Conservation (phyloP, 1,140 invertebrate species). For the Conus ventricosus region DNA sequence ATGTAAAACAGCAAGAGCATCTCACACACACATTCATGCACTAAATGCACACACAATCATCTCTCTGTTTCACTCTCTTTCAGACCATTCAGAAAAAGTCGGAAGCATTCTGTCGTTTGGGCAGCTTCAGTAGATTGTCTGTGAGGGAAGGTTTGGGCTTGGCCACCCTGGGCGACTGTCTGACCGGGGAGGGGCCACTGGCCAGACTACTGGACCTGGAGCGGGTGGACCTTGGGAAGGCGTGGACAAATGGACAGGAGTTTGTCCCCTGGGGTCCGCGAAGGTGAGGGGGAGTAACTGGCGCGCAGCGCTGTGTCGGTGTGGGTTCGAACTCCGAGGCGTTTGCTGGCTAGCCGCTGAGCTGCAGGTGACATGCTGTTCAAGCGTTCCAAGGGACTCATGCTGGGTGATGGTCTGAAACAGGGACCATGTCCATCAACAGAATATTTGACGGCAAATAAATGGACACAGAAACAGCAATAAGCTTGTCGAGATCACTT, state of each 20-base stretch:
- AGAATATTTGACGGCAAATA: neutral
- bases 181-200: constrained; percentile 72
- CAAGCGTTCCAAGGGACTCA: constrained; percentile 80
- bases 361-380: constrained; percentile 96
- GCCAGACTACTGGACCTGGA: constrained; percentile 41
- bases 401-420: constrained; percentile 61
- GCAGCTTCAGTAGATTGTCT: constrained; percentile 86
- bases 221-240: constrained; percentile 49
- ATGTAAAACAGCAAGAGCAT: too few relatives aligned
- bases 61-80: neutral
- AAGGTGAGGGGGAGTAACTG: constrained; percentile 77
- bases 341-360: constrained; percentile 84
- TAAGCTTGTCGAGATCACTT: too few relatives aligned
- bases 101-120: constrained; percentile 67
- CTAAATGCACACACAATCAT: neutral
- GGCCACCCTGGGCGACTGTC: constrained; percentile 69
- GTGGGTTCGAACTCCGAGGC: constrained; percentile 70
- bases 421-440: neutral
- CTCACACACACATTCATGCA: neutral
- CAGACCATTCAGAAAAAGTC: constrained; percentile 63
- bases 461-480: too few relatives aligned
- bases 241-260: constrained; percentile 61
- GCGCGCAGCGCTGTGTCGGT: constrained; percentile 77
- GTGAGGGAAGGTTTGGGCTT: constrained; percentile 78
- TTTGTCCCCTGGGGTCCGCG: constrained; percentile 62